Percentiles rank a stretch among this genome's conserved stretches.
Evolutionary conservation across 2,797 vertebrate species (phyloP).

Genomic region (Ptychadena robeensis): DNA sequence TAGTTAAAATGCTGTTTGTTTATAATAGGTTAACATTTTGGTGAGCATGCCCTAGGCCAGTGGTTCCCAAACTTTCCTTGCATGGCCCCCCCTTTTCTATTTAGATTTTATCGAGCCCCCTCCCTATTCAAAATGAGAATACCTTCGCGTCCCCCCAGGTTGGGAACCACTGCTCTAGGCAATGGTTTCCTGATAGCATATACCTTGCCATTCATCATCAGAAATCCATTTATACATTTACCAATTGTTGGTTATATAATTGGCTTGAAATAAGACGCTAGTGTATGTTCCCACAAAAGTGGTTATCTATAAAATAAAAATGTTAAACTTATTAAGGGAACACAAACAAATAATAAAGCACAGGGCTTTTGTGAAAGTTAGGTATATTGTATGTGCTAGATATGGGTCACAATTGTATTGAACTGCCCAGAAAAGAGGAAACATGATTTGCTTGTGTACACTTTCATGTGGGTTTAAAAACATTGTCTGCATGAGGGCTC

Average conservation of each 20-base stretch:
- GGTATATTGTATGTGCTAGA: constrained; percentile 23
- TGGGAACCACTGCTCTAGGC: too few species aligned
- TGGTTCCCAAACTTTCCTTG: too few species aligned
- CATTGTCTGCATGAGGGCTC: constrained; percentile 56
- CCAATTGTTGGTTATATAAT: not conserved
- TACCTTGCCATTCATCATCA: not conserved
- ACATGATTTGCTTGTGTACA: constrained; percentile 42
- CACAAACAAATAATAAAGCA: not conserved
- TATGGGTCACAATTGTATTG: constrained; percentile 29
- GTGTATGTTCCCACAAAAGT: not conserved
- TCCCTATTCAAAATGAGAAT: too few species aligned
- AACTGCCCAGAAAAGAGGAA: constrained; percentile 53
- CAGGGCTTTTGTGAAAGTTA: not conserved
- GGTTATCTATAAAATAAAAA: not conserved
- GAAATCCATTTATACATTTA: not conserved
- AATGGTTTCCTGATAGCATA: too few species aligned
- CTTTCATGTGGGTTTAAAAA: constrained; percentile 60
- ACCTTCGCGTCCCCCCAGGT: too few species aligned
- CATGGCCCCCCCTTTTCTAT: too few species aligned
- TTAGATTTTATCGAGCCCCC: too few species aligned
- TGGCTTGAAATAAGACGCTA: not conserved
- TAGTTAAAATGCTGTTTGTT: too few species aligned
- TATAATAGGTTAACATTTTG: too few species aligned
- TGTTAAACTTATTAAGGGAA: not conserved
- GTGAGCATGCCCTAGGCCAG: too few species aligned